Percentiles rank a stretch among this genome's conserved stretches.
Evolutionary conservation across 30 jellyfish, hydroid and myxozoan species (phyloP).

Genomic region (Rhopilema esculentum): DNA sequence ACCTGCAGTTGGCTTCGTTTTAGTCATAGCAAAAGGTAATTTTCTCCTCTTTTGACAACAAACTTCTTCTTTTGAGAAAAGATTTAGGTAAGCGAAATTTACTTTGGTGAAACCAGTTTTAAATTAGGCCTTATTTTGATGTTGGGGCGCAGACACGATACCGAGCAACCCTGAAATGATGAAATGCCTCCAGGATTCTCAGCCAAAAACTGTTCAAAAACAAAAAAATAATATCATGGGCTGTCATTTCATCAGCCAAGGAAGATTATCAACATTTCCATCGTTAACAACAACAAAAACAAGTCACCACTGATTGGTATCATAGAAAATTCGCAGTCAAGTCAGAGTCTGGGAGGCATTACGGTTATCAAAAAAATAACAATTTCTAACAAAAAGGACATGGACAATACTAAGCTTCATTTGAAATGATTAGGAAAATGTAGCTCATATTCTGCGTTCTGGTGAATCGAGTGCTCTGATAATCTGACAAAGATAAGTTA

Average conservation of each 20-base stretch:
- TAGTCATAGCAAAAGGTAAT: neutral
- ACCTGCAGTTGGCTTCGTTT: neutral
- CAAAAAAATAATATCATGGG: slow-evolving; percentile 12
- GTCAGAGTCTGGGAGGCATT: no score
- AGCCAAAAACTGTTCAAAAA: slow-evolving; percentile 63
- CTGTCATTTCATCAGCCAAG: slow-evolving; percentile 14
- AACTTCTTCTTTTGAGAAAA: no score
- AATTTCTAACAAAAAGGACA: no score
- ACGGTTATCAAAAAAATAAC: no score
- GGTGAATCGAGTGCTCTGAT: no score
- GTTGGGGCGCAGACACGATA: slow-evolving; percentile 42
- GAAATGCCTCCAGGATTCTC: slow-evolving; percentile 63
- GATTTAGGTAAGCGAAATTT: neutral
- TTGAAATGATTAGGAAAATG: no score
- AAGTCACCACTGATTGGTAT: neutral
- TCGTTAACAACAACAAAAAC: neutral
- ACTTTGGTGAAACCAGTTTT: neutral
- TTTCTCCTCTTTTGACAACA: neutral
- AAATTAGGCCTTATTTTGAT: neutral
- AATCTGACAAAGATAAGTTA: no score
- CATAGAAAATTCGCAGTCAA: no score
- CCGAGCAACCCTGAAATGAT: slow-evolving; percentile 75
- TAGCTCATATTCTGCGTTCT: no score
- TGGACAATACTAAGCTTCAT: no score
- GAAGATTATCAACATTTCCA: slow-evolving; percentile 78